Percentiles rank a stretch among this genome's conserved stretches.
phyloP scores from a whole-genome alignment of 1,140 invertebrate species.

The Drosophila melanogaster region DNA sequence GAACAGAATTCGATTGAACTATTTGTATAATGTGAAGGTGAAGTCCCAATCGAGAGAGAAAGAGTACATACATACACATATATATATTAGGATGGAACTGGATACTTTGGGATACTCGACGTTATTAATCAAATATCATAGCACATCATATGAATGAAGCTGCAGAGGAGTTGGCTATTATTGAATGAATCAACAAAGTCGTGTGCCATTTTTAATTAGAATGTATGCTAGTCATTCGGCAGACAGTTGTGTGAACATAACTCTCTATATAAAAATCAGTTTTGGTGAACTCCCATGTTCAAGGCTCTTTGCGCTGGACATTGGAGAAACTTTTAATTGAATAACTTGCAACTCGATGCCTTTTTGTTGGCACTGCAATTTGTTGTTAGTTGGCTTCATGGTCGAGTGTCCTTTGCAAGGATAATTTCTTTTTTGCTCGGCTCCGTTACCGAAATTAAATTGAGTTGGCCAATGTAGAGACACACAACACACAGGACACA shows the following conservation, averaged over 20 bases:
- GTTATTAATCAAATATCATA: too few relatives aligned
- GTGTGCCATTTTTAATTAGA: constrained; percentile 7
- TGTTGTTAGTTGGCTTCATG: constrained; percentile 67
- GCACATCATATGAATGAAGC: not conserved
- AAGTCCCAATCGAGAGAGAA: not conserved
- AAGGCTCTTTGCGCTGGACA: constrained; percentile 31
- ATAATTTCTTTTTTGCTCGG: constrained; percentile 46
- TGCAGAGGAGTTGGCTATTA: not conserved
- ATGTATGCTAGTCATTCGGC: not conserved
- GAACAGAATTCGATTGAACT: not conserved
- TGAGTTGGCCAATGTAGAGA: constrained; percentile 45
- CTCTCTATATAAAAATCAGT: constrained; percentile 14
- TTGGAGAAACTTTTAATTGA: constrained; percentile 77
- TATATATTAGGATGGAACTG: not conserved
- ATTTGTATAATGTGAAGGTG: not conserved
- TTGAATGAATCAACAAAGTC: not conserved
- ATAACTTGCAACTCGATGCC: constrained; percentile 76
- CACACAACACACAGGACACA: not conserved
- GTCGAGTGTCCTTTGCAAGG: constrained; percentile 59
- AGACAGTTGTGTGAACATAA: not conserved
- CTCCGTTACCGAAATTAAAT: constrained; percentile 56
- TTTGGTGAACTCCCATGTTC: not conserved
- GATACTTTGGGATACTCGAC: too few relatives aligned
- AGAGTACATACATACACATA: too few relatives aligned
- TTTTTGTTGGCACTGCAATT: constrained; percentile 48